Conservation (phyloP, 2,113 vertebrate genomes). For the Cynopterus brachyotis region DNA sequence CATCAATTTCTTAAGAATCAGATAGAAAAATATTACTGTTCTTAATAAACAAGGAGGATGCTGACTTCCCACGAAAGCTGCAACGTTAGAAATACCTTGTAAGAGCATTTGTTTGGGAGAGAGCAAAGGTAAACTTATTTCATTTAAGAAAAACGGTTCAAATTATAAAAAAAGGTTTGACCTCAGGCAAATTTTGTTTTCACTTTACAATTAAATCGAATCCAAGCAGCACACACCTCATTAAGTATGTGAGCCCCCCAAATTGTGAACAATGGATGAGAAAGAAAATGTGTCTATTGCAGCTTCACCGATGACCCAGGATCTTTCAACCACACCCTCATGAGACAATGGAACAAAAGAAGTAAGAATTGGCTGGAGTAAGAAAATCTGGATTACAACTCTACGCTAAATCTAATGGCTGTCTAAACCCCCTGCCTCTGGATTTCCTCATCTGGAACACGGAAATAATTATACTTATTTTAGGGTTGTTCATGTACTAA, state of each 20-base stretch:
- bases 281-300: neutral
- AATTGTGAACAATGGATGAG: neutral
- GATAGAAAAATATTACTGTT: neutral
- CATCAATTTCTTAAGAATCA: neutral
- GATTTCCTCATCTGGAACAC: neutral
- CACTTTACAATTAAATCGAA: constrained; percentile 37
- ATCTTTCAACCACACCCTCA: neutral
- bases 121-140: neutral
- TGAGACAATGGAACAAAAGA: neutral
- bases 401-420: neutral
- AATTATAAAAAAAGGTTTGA: neutral
- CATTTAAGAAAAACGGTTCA: constrained; percentile 12
- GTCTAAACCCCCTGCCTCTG: neutral
- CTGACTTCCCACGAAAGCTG: neutral
- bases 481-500: neutral
- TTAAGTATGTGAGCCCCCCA: neutral
- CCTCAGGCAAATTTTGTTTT: neutral
- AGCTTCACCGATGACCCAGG: neutral
- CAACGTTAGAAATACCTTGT: neutral
- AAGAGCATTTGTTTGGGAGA: neutral
- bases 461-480: neutral
- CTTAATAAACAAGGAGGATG: neutral
- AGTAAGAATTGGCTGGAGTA: neutral
- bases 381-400: neutral
- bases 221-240: neutral